A percentile compares a stretch with the other conserved stretches of the same genome.
These are phyloP conservation scores for Synergus umbraculus DNA, from an alignment of 2,888 invertebrate species.

Conservation along the genomic window DNA sequence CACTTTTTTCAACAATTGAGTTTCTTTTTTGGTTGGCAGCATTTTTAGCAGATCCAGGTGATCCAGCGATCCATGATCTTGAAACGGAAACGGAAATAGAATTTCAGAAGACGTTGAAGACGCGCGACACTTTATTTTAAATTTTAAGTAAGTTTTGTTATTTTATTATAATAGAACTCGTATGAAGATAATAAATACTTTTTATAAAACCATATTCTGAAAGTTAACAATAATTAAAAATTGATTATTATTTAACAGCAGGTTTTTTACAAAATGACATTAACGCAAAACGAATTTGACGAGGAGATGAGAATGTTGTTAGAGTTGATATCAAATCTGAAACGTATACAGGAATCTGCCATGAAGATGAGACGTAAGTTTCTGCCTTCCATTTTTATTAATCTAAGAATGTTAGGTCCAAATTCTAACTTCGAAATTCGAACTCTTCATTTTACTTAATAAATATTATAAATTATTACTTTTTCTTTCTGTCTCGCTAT, in stretches of 20 bases:
- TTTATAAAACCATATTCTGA: background rate
- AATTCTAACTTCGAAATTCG: background rate
- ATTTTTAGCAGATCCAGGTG: background rate
- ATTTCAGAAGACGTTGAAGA: background rate
- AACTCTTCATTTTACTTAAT: too few relatives aligned
- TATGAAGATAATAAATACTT: background rate
- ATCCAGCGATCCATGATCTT: too few relatives aligned
- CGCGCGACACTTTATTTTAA: background rate
- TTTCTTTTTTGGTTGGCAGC: background rate
- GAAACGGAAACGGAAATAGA: too few relatives aligned
- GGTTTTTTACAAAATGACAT: background rate
- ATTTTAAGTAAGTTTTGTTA: background rate
- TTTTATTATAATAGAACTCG: background rate
- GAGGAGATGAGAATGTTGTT: background rate
- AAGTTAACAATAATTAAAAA: background rate
- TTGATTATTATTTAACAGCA: background rate
- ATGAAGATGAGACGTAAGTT: conserved; percentile 33
- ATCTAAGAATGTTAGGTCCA: too few relatives aligned
- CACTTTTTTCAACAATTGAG: background rate
- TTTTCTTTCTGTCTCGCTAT: too few relatives aligned
- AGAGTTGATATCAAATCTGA: background rate
- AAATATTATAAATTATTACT: too few relatives aligned
- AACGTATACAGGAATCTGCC: background rate
- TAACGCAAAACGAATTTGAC: background rate
- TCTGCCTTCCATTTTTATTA: too few relatives aligned